Base-by-base conservation (phyloP, 2,888 invertebrate genomes). In the Eucriotettix oculatus region DNA sequence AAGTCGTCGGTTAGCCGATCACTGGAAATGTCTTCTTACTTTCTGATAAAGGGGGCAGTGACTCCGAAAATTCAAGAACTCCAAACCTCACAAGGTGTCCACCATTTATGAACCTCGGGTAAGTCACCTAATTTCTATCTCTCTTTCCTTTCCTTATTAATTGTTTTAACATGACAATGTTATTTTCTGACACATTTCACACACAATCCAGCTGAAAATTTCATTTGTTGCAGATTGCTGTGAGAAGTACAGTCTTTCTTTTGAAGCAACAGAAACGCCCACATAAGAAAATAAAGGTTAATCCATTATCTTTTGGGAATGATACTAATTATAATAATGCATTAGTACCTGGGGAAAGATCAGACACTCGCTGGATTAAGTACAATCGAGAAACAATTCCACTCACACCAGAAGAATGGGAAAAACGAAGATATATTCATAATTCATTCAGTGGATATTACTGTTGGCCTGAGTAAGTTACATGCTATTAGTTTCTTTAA, bases 361-460 rank as follows among this genome's bases (percentile, higher is more conserved):
- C 79, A 41, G 87, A 90, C 68, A 85, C 91, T 68, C 74, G 78
- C 54, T 91, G 90, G 88, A 76, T 87, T 53, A 79, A 86, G 73
- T 87, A 87, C 64, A 78, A 84, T 65, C 78, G 78, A 16, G 72
- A 76, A 54, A 77, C 75, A 1, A 71, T 78, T 16, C 86, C 87
- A 0, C 71, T 76, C 55, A 82, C 79, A 9, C 78, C 81, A 57
- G 80, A 84, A 61, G 82, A 86, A 61, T 94, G 92, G 91, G 82
- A 91, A 63, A 76, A 79, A 63, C 78, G 80, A 0, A 79, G 82
- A 69, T 85, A 84, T 68, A 76, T 89, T 29, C 86, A 90, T 68
- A 81, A 85, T 62, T 76, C 79, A 10, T 79, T 80, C 68, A 72
- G 73, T 72, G 79, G 80, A n/a, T 78, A 75, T 68, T 78, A 78